Percentiles rank a stretch among this genome's conserved stretches.
phyloP scores from a whole-genome alignment of 2,888 invertebrate genomes.

The Octodonta nipae region DNA sequence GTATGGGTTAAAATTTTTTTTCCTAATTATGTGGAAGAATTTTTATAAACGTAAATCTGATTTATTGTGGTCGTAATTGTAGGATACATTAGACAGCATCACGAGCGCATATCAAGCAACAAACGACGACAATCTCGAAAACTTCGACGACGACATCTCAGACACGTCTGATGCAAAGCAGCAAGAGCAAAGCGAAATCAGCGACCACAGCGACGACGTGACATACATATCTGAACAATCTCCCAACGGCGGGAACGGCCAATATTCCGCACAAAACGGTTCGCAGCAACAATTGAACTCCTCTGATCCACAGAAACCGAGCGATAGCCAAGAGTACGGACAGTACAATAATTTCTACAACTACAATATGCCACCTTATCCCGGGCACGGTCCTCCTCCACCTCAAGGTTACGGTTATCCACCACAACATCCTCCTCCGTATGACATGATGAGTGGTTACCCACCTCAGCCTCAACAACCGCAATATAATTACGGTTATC shows the following conservation, averaged over 20 bases:
- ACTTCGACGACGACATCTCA: slow-evolving; percentile 20
- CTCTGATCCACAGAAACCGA: slow-evolving; percentile 8
- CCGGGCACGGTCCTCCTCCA: slow-evolving; percentile 9
- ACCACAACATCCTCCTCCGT: slow-evolving; percentile 28
- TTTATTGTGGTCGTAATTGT: too few relatives aligned
- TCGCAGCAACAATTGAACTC: slow-evolving; percentile 13
- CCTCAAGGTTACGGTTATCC: slow-evolving; percentile 27
- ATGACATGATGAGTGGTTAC: slow-evolving; percentile 25
- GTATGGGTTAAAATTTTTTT: too few relatives aligned
- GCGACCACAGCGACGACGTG: slow-evolving; percentile 27
- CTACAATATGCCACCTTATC: slow-evolving; percentile 22
- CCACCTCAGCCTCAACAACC: slow-evolving; percentile 22
- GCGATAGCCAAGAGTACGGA: slow-evolving; percentile 12
- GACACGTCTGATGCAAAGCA: slow-evolving; percentile 15
- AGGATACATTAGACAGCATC: slow-evolving; percentile 34
- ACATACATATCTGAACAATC: slow-evolving; percentile 27
- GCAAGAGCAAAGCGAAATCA: slow-evolving; percentile 18
- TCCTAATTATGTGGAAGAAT: too few relatives aligned
- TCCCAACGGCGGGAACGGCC: slow-evolving; percentile 13
- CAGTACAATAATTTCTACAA: slow-evolving; percentile 22
- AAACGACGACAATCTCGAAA: slow-evolving; percentile 16
- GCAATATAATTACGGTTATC: slow-evolving; percentile 25
- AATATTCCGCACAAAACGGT: slow-evolving; percentile 14
- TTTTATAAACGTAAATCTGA: too few relatives aligned
- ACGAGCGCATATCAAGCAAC: slow-evolving; percentile 30